Evolutionary conservation across 2,113 vertebrate species (phyloP), one percentile per base, ranked within the genome.

Genomic region (Antennarius striatus): DNA sequence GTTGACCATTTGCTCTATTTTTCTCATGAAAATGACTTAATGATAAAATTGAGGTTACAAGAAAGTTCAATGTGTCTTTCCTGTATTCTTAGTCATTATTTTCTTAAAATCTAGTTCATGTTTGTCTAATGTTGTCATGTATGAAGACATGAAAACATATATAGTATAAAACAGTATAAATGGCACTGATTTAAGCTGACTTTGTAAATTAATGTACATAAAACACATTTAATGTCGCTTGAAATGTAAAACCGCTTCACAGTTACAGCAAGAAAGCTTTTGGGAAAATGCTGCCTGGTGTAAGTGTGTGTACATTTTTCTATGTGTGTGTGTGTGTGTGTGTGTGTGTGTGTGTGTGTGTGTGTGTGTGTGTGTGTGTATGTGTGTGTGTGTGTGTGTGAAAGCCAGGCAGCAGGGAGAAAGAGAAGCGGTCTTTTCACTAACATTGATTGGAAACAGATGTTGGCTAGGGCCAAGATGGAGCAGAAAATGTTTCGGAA

Each of bases 371-470:
- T 54, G 53, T 70, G 71, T 62, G 30, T 68, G 30, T 64, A 51
- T 62, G 71, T 63, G 14, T 73, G 52, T 79, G 70, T 56, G 48
- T 48, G 50, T 61, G 66, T 75, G 75, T 64, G 63, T 69, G 56
- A 58, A 75, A 72, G 72, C 73, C 71, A 85, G 75, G 85, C 82
- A 77, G 71, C 68, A 60, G 69, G 64, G 69, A 75, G 79, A 84
- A 69, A 84, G 58, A 85, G 74, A 89, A 84, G 86, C 73, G 60
- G 63, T 15, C 79, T 81, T 87, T 82, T 92, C 86, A 89, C 86
- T 83, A 82, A 82, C 73, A 29, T 28, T 90, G 91, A 94, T 91
- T 94, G 86, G 90, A 94, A 96, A 83, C 94, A 96, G 94, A 95
- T 95, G 94, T 93, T 81, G 52, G 51, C 28, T 49, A 88, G 82